Base-by-base conservation (phyloP, 1,140 invertebrate genomes). In the Zaprionus nigranus region DNA sequence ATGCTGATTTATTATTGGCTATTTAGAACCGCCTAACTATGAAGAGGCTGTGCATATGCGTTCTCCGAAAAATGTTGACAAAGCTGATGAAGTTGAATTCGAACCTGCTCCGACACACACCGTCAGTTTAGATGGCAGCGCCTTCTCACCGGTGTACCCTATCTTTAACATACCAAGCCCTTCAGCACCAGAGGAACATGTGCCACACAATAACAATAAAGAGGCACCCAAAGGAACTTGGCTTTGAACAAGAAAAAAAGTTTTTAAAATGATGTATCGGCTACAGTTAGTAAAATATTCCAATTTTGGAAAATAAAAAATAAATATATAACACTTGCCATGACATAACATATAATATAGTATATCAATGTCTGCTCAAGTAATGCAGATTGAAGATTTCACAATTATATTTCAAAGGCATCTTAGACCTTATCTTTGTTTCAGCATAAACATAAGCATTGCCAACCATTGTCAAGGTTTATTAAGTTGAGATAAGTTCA, bases 121-220 rank as follows among this genome's bases (percentile, higher is more conserved):
- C 6, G 28, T 81, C 2, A 76, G 67, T 22, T 49, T 90, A 61
- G 82, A 91, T 62, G 85, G 72, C 20, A 72, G 58, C 24, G 70
- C 38, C 7, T 92, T 91, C 59, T 57, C 72, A 15, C 90, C 90
- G 6, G 66, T 81, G 2, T 92, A 92, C 74, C 90, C 90, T 2
- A 84, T 92, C 9, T 92, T 91, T 43, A 61, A 91, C 75, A 82
- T 91, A 57, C 82, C 85, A 5, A 91, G 75, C 30, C 88, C 90
- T 5, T 78, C 79, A 3, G 64, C 74, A 0, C 73, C 79, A 0
- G 20, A 46, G 40, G 82, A 78, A 22, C 0, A 22, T 28, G 51
- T 43, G 5, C 56, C 43, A 1, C 67, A 65, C 26, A 70, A 71
- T 28, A 75, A 71, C 26, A 75, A 77, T n/a, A 30, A 20, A 5